phyloP scores from a whole-genome alignment of 2,797 vertebrate species.

The Selene dorsalis region DNA sequence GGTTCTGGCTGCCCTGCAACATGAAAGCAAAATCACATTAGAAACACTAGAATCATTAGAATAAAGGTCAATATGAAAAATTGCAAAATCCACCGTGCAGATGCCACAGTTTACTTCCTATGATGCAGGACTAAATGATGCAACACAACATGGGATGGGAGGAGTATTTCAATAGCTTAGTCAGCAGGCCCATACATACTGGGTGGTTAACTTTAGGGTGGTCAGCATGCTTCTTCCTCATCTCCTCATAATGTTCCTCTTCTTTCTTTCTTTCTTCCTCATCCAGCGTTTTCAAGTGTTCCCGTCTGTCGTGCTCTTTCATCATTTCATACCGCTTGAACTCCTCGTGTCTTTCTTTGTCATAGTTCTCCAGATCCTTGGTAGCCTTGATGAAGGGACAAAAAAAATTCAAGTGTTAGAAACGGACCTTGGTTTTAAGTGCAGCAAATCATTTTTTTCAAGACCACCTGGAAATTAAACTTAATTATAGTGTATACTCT shows the following conservation, averaged over 20 bases:
- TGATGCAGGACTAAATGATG: not conserved
- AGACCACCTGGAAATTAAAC: not conserved
- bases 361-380: constrained; percentile 94
- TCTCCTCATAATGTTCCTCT: constrained; percentile 93
- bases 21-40: constrained; percentile 9
- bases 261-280: constrained; percentile 91
- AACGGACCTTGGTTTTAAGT: not conserved
- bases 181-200: constrained; percentile 79
- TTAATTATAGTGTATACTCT: not conserved
- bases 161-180: not conserved
- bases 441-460: not conserved
- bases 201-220: constrained; percentile 99
- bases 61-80: too few relatives aligned
- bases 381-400: constrained; percentile 86
- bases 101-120: not conserved
- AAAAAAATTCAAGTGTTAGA: not conserved
- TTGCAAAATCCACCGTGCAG: not conserved
- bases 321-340: constrained; percentile 98
- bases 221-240: constrained; percentile 96
- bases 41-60: not conserved
- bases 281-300: constrained; percentile 93
- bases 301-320: constrained; percentile 95
- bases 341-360: constrained; percentile 95
- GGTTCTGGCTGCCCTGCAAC: constrained; percentile 95
- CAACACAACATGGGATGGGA: not conserved